Conservation (phyloP, 64 coral and sea anemone species). For the Montipora capricornis region DNA sequence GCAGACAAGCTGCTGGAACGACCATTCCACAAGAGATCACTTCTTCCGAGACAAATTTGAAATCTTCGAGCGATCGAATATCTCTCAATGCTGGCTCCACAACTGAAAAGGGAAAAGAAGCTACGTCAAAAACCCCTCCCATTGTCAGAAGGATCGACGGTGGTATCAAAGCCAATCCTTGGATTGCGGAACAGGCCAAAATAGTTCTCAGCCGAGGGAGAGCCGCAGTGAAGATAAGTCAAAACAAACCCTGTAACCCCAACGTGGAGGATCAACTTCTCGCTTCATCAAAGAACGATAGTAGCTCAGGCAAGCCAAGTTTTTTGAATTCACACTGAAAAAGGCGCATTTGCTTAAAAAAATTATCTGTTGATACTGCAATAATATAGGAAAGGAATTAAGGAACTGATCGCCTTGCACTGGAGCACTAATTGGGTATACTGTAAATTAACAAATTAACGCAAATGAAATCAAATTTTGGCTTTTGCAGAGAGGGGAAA, state of each 20-base stretch:
- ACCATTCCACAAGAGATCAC: not conserved
- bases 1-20: not conserved
- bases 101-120: slow-evolving; percentile 12
- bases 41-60: not conserved
- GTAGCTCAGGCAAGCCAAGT: not conserved
- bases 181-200: slow-evolving; percentile 97
- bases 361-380: not conserved
- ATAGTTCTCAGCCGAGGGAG: slow-evolving; percentile 79
- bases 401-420: not conserved
- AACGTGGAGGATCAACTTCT: not conserved
- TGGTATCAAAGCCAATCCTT: slow-evolving; percentile 90
- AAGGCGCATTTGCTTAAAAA: not conserved
- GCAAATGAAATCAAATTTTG: too few species aligned
- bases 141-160: slow-evolving; percentile 45
- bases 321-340: not conserved
- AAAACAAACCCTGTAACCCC: not conserved
- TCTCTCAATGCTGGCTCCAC: not conserved
- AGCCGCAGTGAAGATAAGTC: slow-evolving; percentile 76
- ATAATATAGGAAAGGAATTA: not conserved
- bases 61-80: not conserved
- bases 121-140: slow-evolving; percentile 65
- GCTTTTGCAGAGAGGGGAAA: too few species aligned
- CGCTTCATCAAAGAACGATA: not conserved
- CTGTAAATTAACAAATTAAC: too few species aligned
- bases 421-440: too few species aligned